phyloP scores from a whole-genome alignment of 2,797 vertebrate genomes.

The Ceryle rudis region DNA sequence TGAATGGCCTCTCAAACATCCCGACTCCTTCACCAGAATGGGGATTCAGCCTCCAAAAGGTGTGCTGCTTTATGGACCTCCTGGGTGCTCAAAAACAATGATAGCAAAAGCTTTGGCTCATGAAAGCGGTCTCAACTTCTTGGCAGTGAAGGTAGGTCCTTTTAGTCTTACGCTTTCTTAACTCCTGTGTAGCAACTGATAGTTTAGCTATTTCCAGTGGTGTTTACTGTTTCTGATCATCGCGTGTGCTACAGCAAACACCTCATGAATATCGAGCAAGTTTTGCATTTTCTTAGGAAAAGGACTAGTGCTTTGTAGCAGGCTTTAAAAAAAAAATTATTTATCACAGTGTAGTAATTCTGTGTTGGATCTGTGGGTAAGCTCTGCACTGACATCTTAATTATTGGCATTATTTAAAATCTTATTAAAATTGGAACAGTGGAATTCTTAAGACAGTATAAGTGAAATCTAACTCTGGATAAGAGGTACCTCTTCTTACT shows the following conservation, averaged over 20 bases:
- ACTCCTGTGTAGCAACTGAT: not conserved
- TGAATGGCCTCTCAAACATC: slow-evolving; percentile 95
- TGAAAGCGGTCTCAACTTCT: slow-evolving; percentile 95
- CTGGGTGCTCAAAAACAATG: slow-evolving; percentile 98
- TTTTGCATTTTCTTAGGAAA: not conserved
- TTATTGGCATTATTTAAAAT: not conserved
- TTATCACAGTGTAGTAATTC: not conserved
- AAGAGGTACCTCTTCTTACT: not conserved
- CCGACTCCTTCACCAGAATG: slow-evolving; percentile 90
- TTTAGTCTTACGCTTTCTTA: not conserved
- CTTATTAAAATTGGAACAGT: not conserved
- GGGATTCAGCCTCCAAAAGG: slow-evolving; percentile 94
- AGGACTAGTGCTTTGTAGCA: not conserved
- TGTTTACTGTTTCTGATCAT: not conserved
- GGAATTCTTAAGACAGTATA: not conserved
- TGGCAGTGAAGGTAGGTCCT: slow-evolving; percentile 90
- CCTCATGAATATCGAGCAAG: not conserved
- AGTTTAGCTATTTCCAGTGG: not conserved
- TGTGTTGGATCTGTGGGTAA: not conserved
- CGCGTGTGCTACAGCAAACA: not conserved
- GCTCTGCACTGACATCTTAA: not conserved
- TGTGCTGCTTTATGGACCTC: slow-evolving; percentile 94
- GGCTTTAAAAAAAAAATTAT: not conserved
- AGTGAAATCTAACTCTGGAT: not conserved
- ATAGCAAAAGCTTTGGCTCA: slow-evolving; percentile 95